Evolutionary conservation across 2,113 vertebrate genomes (phyloP).

Genomic region (Cochlearius cochlearius): DNA sequence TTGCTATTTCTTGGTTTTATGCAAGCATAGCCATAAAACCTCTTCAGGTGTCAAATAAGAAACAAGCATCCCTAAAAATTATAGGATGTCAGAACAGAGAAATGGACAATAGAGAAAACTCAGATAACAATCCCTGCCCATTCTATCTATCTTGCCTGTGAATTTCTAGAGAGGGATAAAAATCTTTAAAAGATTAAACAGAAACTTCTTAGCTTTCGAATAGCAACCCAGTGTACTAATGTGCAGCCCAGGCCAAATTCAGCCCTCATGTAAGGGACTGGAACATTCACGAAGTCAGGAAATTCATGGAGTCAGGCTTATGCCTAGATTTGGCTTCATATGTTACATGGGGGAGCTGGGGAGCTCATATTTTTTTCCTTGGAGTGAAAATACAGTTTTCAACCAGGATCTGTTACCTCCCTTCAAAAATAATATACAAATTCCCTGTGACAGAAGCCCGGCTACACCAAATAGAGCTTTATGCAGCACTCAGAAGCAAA

Average conservation of each 20-base stretch:
- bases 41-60: background rate
- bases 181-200: background rate
- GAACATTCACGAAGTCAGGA: background rate
- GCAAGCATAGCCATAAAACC: background rate
- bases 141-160: background rate
- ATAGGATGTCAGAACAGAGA: background rate
- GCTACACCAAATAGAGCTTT: background rate
- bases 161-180: background rate
- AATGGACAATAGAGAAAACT: background rate
- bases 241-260: background rate
- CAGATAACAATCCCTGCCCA: background rate
- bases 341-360: background rate
- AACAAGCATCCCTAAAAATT: background rate
- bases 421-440: background rate
- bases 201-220: background rate
- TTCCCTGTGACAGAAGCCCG: background rate
- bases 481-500: background rate
- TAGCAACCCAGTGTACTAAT: background rate
- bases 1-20: slow-evolving; percentile 12
- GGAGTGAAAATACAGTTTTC: background rate
- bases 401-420: background rate
- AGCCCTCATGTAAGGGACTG: background rate
- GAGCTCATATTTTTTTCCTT: background rate
- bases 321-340: background rate
- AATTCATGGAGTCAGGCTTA: background rate